phyloP scores from a whole-genome alignment of 2,797 vertebrate species.

The Aythya fuligula region DNA sequence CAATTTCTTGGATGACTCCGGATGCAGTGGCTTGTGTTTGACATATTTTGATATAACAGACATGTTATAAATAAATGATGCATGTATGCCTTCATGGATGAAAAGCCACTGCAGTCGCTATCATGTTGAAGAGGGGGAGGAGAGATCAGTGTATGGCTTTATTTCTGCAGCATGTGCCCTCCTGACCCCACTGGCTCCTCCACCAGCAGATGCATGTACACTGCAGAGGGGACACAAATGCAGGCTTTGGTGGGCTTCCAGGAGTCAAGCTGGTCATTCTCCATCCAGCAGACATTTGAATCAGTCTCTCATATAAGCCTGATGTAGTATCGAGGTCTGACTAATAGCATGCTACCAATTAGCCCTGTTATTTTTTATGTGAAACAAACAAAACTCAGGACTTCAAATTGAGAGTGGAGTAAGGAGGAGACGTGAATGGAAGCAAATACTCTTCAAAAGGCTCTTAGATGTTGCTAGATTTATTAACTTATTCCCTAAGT shows the following conservation, averaged over 20 bases:
- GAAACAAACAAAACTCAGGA: neutral
- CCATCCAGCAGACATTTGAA: fast-evolving
- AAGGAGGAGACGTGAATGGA: neutral
- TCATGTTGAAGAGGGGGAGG: fast-evolving
- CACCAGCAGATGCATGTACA: fast-evolving
- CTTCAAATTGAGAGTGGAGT: neutral
- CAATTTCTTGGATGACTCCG: neutral
- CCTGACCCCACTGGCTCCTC: neutral
- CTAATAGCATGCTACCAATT: neutral
- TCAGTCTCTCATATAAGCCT: neutral
- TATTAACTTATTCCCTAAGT: neutral
- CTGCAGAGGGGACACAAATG: fast-evolving
- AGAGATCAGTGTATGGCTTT: fast-evolving
- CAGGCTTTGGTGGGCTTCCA: neutral
- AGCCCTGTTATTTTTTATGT: neutral
- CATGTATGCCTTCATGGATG: fast-evolving
- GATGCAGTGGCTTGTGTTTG: fast-evolving
- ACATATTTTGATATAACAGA: neutral
- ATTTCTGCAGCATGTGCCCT: neutral
- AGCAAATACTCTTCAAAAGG: conserved; percentile 24
- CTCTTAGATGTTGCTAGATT: conserved; percentile 3
- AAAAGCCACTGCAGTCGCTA: neutral
- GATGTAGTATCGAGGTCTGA: neutral
- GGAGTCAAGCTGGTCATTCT: neutral
- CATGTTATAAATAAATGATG: neutral